These are phyloP conservation scores for Semotilus atromaculatus DNA, from an alignment of 2,797 vertebrate genomes.

Conservation along the genomic window DNA sequence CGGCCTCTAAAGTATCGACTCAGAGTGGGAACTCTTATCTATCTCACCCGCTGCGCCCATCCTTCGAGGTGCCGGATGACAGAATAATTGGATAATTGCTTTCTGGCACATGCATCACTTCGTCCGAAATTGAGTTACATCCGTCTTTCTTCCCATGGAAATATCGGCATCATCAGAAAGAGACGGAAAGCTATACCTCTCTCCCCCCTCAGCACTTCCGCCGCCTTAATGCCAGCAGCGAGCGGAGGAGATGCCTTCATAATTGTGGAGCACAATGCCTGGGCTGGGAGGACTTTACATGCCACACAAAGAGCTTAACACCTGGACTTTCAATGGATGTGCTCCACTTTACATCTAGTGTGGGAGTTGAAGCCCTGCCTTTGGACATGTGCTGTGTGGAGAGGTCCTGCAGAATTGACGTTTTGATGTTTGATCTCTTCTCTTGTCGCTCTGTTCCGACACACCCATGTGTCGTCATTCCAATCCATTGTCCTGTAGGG, in stretches of 20 bases:
- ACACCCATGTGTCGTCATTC: conserved; percentile 5
- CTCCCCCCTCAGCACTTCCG: conserved; percentile 62
- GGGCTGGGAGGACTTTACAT: conserved; percentile 52
- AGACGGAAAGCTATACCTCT: conserved; percentile 70
- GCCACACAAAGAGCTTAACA: conserved; percentile 52
- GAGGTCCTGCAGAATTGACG: neutral
- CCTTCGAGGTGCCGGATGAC: conserved; percentile 77
- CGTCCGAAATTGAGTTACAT: conserved; percentile 76
- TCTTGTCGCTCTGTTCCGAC: neutral
- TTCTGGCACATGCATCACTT: conserved; percentile 79
- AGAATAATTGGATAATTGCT: conserved; percentile 81
- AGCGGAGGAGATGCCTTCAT: conserved; percentile 46
- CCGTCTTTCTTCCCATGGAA: conserved; percentile 68
- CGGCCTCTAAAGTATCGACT: conserved; percentile 59
- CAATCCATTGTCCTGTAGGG: neutral
- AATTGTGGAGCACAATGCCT: conserved; percentile 65
- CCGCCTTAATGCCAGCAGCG: conserved; percentile 58
- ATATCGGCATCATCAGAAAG: conserved; percentile 72
- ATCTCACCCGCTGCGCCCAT: conserved; percentile 67
- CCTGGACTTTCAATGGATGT: conserved; percentile 52
- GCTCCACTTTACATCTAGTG: neutral
- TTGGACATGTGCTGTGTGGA: conserved; percentile 18
- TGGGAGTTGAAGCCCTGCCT: conserved; percentile 21
- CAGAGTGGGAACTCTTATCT: conserved; percentile 72
- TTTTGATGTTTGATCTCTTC: neutral